These are phyloP conservation scores for Sarcophaga variegata DNA, from an alignment of 2,888 invertebrate genomes.

Conservation along the genomic window DNA sequence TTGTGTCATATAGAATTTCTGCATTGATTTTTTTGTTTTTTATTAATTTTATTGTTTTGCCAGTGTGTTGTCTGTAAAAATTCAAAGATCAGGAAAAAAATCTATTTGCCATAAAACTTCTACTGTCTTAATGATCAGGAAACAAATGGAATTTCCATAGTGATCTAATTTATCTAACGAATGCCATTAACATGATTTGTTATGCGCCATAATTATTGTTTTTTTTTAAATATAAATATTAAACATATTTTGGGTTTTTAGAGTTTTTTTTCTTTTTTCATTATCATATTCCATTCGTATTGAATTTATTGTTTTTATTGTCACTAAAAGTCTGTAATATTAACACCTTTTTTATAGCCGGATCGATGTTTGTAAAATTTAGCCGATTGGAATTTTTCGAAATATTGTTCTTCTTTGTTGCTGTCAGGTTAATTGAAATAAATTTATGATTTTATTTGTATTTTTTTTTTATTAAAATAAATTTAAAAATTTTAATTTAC, in stretches of 20 bases:
- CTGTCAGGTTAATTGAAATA: not conserved
- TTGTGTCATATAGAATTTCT: constrained; percentile 42
- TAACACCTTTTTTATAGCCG: constrained; percentile 53
- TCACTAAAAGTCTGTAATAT: constrained; percentile 9
- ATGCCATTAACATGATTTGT: not conserved
- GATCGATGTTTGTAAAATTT: not conserved
- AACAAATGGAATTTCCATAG: constrained; percentile 76
- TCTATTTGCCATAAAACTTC: not conserved
- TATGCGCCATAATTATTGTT: not conserved
- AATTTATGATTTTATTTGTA: not conserved
- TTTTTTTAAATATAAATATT: constrained; percentile 23
- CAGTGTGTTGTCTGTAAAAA: not conserved
- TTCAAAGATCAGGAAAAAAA: not conserved
- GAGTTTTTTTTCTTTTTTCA: not conserved
- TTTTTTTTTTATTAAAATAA: not conserved
- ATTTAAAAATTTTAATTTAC: not conserved
- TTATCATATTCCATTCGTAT: no score
- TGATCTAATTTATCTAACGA: constrained; percentile 76
- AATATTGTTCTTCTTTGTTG: not conserved
- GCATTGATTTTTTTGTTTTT: constrained; percentile 15
- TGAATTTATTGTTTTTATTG: not conserved
- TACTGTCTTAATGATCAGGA: constrained; percentile 41
- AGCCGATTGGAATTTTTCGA: constrained; percentile 12
- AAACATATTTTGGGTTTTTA: constrained; percentile 30
- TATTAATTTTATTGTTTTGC: no score